Evolutionary conservation across 2,797 vertebrate genomes (phyloP).

Genomic region (Sarcoramphus papa): DNA sequence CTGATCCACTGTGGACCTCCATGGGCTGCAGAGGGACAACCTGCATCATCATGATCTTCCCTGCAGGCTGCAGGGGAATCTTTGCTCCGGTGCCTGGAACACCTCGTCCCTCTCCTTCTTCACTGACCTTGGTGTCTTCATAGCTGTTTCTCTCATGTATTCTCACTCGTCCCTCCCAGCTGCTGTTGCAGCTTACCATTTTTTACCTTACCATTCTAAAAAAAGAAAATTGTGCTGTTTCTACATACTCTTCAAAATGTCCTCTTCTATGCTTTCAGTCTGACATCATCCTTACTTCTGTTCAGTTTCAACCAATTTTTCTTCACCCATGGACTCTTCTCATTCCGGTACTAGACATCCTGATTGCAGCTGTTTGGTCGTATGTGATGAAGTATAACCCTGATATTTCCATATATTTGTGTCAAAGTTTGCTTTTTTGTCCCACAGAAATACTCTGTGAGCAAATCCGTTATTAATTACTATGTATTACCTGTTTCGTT

Average conservation of each 20-base stretch:
- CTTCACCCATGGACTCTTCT: background rate
- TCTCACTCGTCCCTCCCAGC: background rate
- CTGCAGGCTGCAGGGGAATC: background rate
- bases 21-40: background rate
- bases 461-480: background rate
- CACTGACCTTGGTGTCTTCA: background rate
- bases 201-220: background rate
- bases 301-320: background rate
- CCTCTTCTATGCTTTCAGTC: background rate
- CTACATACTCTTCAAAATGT: background rate
- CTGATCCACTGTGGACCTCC: background rate
- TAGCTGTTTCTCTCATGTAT: background rate
- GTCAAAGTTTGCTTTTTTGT: background rate
- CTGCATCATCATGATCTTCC: background rate
- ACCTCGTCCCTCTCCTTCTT: background rate
- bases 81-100: accelerated
- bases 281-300: background rate
- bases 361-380: background rate
- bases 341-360: background rate
- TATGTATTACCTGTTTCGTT: background rate
- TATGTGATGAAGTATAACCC: background rate
- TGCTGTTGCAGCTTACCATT: background rate
- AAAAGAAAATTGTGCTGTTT: background rate
- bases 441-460: background rate
- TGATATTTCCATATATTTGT: background rate